Conservation (phyloP, 1,140 invertebrate species). For the Papilio machaon region DNA sequence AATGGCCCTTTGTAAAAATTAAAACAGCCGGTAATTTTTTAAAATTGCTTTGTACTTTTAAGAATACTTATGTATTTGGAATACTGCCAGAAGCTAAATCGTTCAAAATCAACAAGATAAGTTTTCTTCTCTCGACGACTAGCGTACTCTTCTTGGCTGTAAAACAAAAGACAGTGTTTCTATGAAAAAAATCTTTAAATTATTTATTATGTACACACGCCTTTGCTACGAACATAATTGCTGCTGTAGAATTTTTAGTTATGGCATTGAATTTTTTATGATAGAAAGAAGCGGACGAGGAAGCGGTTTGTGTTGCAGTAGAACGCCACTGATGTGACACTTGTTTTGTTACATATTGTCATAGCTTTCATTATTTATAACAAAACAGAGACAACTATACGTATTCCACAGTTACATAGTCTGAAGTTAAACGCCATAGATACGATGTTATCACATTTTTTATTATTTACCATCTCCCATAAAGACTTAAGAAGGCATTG, state of each 20-base stretch:
- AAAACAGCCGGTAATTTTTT: background rate
- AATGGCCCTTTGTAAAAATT: background rate
- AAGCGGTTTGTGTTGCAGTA: background rate
- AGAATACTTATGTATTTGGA: constrained; percentile 14
- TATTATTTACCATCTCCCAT: no score
- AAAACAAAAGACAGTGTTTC: background rate
- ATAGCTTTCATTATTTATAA: no score
- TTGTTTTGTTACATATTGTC: no score
- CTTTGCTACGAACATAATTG: constrained; percentile 14
- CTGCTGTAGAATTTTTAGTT: background rate
- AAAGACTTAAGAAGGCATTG: no score
- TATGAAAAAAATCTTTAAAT: background rate
- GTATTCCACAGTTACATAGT: no score
- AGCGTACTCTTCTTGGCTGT: background rate
- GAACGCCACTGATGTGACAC: no score
- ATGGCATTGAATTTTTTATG: background rate
- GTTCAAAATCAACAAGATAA: constrained; percentile 26
- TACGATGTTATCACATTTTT: no score
- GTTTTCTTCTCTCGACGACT: background rate
- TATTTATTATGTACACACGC: background rate
- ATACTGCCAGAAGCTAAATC: background rate
- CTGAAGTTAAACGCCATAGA: no score
- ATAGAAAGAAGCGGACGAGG: background rate
- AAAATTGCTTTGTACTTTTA: constrained; percentile 8
- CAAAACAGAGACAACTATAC: no score